Conservation (phyloP, 53 echinoderm and acorn worm genomes). For the Mesocentrotus franciscanus region DNA sequence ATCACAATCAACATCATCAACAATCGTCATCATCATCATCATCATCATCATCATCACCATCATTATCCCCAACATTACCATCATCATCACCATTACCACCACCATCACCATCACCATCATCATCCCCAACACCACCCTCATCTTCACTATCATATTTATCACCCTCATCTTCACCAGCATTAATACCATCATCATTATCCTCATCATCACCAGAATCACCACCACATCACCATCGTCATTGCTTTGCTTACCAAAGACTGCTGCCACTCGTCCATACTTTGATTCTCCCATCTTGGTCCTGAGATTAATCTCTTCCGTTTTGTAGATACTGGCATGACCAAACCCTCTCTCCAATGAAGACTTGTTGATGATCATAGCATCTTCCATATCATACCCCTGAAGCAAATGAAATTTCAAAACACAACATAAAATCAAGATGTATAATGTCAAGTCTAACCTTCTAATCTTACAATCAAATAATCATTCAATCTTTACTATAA, state of each 20-base stretch:
- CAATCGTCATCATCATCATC: neutral
- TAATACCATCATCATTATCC: neutral
- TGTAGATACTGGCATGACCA: conserved; percentile 88
- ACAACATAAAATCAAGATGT: neutral
- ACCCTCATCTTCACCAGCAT: too few relatives aligned
- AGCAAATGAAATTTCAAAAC: neutral
- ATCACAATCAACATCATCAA: neutral
- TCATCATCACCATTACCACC: conserved; percentile 63
- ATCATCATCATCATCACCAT: too few relatives aligned
- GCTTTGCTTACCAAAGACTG: conserved; percentile 70
- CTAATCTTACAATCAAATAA: too few relatives aligned
- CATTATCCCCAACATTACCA: too few relatives aligned
- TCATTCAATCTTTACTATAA: too few relatives aligned
- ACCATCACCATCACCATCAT: neutral
- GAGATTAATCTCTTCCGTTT: conserved; percentile 88
- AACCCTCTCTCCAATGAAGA: conserved; percentile 88
- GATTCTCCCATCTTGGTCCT: conserved; percentile 63
- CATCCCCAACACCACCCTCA: too few relatives aligned
- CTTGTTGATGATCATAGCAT: conserved; percentile 98
- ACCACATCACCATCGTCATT: neutral
- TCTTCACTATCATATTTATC: conserved; percentile 9
- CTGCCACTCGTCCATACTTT: conserved; percentile 46
- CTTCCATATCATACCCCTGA: conserved; percentile 99
- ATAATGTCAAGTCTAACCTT: too few relatives aligned
- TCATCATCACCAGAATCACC: neutral